Base-by-base conservation (phyloP, 2,797 vertebrate species). In the Mastacembelus armatus region DNA sequence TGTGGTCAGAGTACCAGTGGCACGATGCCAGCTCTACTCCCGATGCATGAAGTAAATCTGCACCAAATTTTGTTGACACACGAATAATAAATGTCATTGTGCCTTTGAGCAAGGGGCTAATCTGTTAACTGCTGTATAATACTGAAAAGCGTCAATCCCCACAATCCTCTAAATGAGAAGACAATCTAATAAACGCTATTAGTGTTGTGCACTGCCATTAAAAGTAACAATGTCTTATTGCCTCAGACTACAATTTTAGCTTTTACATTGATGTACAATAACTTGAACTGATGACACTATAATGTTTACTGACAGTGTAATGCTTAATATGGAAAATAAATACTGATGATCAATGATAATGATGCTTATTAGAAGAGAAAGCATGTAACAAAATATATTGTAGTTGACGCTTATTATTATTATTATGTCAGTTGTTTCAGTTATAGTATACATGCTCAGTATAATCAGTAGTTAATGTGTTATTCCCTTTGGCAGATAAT, bases 11-110 rank as follows among this genome's bases (percentile, higher is more conserved):
- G 93, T 97, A 10, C 96, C 96, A 0, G 93, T 97, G 83, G 96
- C 97, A 1, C 95, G 96, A 40, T 99, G 98, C 91, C 96, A 98
- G 78, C 96, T 96, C 77, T 93, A 97, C 82, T 95, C 96, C 1
- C 92, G 94, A 45, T 99, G 98, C 91, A 97, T 98, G 95, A 99
- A 96, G 98, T 99, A 83, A 96, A 96, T 92, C 44, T 12, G 44
- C 59, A 35, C 18, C 47, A 19, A 51, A 45, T 36, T 10, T 2
- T 9, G 61, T 10, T 29, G 24, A 2, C 12, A 38, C 11, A n/a
- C 19, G 15, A 38, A 60, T 56, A 52, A 72, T 66, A 75, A 65
- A 71, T 45, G 65, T 45, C 63, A 22, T 47, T 51, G 43, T 75
- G 62, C 62, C 72, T 81, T 85, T 85, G 71, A 79, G 70, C 30